A percentile compares a stretch with the other conserved stretches of the same genome.
These are phyloP conservation scores for Diachasmimorpha longicaudata DNA, from an alignment of 1,140 invertebrate species.

Conservation along the genomic window DNA sequence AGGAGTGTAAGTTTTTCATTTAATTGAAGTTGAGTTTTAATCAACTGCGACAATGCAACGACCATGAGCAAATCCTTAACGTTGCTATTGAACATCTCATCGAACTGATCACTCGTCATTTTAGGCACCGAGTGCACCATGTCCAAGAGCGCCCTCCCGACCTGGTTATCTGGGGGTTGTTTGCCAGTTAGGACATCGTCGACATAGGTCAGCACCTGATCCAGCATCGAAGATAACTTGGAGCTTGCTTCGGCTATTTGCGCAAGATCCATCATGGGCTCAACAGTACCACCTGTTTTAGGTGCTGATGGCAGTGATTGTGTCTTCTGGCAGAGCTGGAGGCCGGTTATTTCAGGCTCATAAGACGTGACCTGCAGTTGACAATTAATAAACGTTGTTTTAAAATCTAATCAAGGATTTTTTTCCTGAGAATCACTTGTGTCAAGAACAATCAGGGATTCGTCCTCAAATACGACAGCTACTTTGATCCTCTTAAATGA, in stretches of 20 bases:
- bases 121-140: constrained; percentile 90
- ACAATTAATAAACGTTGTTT: neutral
- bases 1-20: constrained; percentile 92
- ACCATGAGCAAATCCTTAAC: constrained; percentile 98
- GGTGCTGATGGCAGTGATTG: constrained; percentile 52
- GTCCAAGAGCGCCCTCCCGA: constrained; percentile 85
- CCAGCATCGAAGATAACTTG: constrained; percentile 78
- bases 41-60: constrained; percentile 92
- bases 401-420: too few relatives aligned
- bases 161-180: constrained; percentile 75
- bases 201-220: constrained; percentile 85
- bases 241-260: constrained; percentile 84
- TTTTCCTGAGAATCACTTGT: too few relatives aligned
- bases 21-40: constrained; percentile 92
- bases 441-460: too few relatives aligned
- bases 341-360: constrained; percentile 86
- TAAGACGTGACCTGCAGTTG: constrained; percentile 75
- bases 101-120: constrained; percentile 88
- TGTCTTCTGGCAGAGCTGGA: constrained; percentile 81
- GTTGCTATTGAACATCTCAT: constrained; percentile 94
- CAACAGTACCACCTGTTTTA: constrained; percentile 67
- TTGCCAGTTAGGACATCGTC: constrained; percentile 84
- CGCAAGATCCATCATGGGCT: constrained; percentile 83
- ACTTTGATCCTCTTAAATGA: neutral
- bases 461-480: too few relatives aligned